Percentiles rank a stretch among this genome's conserved stretches.
Conservation (phyloP, 2,797 vertebrate species). For the Catostomus latipinnis region DNA sequence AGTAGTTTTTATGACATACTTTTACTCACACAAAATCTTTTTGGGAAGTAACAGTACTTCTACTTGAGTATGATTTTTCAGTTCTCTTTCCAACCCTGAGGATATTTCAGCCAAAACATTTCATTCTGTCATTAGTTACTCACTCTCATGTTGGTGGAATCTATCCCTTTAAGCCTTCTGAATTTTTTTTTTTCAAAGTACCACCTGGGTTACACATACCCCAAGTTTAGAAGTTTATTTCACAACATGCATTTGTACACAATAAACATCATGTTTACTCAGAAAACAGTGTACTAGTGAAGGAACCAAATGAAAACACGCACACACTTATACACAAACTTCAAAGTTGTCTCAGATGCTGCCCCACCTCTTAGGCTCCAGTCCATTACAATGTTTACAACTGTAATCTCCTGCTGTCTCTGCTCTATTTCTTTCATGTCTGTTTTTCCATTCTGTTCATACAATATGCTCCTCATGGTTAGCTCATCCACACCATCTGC, state of each 20-base stretch:
- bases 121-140: too few species aligned
- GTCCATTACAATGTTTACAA: slow-evolving; percentile 47
- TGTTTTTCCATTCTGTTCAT: slow-evolving; percentile 49
- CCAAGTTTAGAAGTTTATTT: too few species aligned
- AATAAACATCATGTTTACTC: background rate
- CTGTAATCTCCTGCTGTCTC: slow-evolving; percentile 36
- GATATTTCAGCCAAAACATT: too few species aligned
- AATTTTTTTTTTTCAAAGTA: too few species aligned
- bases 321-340: slow-evolving; percentile 37
- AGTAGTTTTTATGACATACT: too few species aligned
- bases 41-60: too few species aligned
- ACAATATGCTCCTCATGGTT: slow-evolving; percentile 49
- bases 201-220: too few species aligned
- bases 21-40: too few species aligned
- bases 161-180: too few species aligned
- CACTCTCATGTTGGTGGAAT: too few species aligned
- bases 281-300: background rate
- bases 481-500: slow-evolving; percentile 45
- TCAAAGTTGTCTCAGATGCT: slow-evolving; percentile 50
- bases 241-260: background rate
- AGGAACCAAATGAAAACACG: background rate
- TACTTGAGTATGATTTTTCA: too few species aligned
- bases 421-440: slow-evolving; percentile 49
- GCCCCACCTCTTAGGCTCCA: slow-evolving; percentile 35
- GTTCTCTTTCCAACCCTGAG: too few species aligned